Conservation (phyloP, 2,888 invertebrate genomes). For the Xylocampa areola region DNA sequence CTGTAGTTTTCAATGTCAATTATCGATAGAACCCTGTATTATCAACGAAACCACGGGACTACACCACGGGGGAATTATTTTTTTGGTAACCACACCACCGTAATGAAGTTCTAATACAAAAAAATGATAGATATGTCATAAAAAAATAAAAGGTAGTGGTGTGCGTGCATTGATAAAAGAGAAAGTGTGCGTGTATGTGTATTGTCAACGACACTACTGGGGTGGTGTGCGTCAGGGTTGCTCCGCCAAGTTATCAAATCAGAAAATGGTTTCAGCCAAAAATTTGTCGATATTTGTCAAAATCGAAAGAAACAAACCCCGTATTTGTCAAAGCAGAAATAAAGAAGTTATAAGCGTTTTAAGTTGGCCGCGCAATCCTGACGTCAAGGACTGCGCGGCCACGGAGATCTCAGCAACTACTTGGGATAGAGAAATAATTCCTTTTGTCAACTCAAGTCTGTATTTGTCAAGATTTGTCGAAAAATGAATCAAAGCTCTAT, state of each 20-base stretch:
- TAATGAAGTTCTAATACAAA: too few relatives aligned
- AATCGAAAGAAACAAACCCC: conserved; percentile 38
- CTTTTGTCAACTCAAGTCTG: conserved; percentile 36
- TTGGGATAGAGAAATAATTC: conserved; percentile 39
- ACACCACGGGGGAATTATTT: too few relatives aligned
- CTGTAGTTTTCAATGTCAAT: too few relatives aligned
- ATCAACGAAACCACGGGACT: too few relatives aligned
- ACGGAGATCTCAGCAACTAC: conserved; percentile 41
- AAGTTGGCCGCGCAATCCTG: conserved; percentile 37
- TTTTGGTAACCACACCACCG: too few relatives aligned
- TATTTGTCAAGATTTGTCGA: conserved; percentile 40
- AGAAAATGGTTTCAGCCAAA: conserved; percentile 41
- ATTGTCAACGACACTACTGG: too few relatives aligned
- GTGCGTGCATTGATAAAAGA: too few relatives aligned
- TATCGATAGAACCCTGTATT: too few relatives aligned
- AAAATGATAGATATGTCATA: too few relatives aligned
- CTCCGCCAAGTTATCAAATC: conserved; percentile 42
- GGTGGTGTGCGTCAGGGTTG: conserved; percentile 39
- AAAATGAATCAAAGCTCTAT: conserved; percentile 39
- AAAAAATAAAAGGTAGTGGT: too few relatives aligned
- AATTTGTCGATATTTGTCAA: conserved; percentile 38
- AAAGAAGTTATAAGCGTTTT: conserved; percentile 36
- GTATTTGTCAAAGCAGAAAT: conserved; percentile 35
- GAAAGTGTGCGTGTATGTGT: too few relatives aligned
- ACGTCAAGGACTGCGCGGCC: conserved; percentile 38